Base-by-base conservation (phyloP, 2,113 vertebrate genomes). In the Myrmecophaga tridactyla region DNA sequence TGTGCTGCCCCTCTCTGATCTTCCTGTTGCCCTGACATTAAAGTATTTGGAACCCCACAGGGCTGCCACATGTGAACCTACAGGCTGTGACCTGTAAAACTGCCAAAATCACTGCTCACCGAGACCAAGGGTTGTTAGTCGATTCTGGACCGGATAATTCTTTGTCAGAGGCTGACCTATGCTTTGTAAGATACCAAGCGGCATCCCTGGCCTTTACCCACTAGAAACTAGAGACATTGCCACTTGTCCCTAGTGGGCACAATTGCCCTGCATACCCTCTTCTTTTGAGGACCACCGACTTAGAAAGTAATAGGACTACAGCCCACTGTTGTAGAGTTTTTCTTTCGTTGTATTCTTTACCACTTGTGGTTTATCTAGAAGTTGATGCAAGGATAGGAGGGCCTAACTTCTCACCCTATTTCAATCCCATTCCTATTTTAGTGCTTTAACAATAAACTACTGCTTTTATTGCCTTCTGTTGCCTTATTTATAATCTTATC, bases 401-500 rank as follows among this genome's bases (percentile, higher is more conserved):
- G 25, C 86, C 1, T 80, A 92, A 84, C 48, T 89, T 84, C 39
- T 17, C 25, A 70, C 43, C 14, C 41, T 88, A 6, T 93, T 91
- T 86, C 43, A 80, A 11, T 75, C 51, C 62, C 2, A 23, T 86
- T 4, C 69, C 48, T 46, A 18, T 72, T 27, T 76, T 23, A 69
- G 0, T 95, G 20, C 94, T 15, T 58, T 92, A 31, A 75, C 56
- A 51, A 48, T 89, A 76, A 89, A 83, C 31, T 34, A 83, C 29
- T 81, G 58, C 25, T 85, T 73, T 93, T 83, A 90, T 27, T 90
- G 13, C 53, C 25, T 94, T 84, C 4, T 92, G 7, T 89, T 81
- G 7, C 69, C 46, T 39, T 46, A 15, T 69, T 76, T 87, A 86
- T 89, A 83, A 75, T 31, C 41, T 36, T 6, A 86, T 78, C 60